Evolutionary conservation across 1,140 invertebrate genomes (phyloP).

Genomic region (Heliconius eleuchia): DNA sequence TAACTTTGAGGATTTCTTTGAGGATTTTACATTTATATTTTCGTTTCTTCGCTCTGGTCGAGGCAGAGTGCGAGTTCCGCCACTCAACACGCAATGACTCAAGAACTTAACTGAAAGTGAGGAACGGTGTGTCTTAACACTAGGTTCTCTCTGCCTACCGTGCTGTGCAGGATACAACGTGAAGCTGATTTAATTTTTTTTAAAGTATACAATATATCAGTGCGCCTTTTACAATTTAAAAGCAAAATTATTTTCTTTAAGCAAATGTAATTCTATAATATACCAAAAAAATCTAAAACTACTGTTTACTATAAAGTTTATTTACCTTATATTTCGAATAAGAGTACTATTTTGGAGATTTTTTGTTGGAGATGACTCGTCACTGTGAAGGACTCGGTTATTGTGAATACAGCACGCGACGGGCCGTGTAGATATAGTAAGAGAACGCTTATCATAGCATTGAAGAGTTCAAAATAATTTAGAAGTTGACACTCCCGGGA

Average conservation of each 20-base stretch:
- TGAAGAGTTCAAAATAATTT: neutral
- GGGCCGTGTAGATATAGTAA: slow-evolving; percentile 21
- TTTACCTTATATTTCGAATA: slow-evolving; percentile 18
- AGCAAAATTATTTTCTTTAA: too few species aligned
- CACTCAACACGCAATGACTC: too few species aligned
- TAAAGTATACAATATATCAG: too few species aligned
- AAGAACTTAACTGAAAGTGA: too few species aligned
- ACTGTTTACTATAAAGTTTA: slow-evolving; percentile 22
- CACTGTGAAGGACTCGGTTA: neutral
- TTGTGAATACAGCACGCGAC: neutral
- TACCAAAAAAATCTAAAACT: neutral
- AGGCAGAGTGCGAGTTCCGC: too few species aligned
- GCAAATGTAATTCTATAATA: neutral
- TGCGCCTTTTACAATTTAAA: too few species aligned
- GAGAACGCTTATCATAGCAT: slow-evolving; percentile 1
- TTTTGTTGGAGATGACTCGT: slow-evolving; percentile 7
- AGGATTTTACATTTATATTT: too few species aligned
- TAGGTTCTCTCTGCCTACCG: too few species aligned
- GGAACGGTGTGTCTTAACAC: too few species aligned
- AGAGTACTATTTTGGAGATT: too few species aligned
- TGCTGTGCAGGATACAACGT: neutral
- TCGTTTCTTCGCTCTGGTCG: too few species aligned
- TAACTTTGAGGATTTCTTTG: slow-evolving; percentile 59
- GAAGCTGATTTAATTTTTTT: neutral
- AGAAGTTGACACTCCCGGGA: neutral